These are phyloP conservation scores for Tokudaia tokunoshimensis DNA, from an alignment of 2,797 vertebrate species.

Conservation along the genomic window DNA sequence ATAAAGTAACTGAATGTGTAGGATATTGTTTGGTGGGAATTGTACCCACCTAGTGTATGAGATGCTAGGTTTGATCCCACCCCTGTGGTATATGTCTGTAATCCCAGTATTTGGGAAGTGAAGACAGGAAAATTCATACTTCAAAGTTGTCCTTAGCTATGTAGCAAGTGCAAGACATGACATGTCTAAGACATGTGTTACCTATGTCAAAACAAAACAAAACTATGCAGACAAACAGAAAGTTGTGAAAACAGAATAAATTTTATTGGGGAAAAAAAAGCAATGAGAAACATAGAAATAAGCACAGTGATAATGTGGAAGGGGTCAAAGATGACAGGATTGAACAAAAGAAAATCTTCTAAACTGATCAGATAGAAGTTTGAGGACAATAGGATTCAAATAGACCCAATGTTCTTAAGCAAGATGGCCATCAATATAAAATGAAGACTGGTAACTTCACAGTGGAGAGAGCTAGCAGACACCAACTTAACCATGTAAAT, in stretches of 20 bases:
- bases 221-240: neutral
- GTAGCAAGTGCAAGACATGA: neutral
- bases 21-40: neutral
- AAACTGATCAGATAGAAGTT: neutral
- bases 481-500: neutral
- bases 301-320: neutral
- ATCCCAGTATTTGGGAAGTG: neutral
- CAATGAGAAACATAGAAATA: neutral
- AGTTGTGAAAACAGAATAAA: slow-evolving; percentile 1
- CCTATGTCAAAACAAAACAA: neutral
- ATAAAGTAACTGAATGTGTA: neutral
- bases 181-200: neutral
- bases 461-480: neutral
- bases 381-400: neutral
- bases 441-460: neutral
- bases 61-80: neutral
- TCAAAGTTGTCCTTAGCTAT: neutral
- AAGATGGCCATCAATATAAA: neutral
- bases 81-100: neutral
- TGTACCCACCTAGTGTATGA: neutral
- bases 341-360: neutral
- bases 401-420: neutral
- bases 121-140: neutral
- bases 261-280: slow-evolving; percentile 13
- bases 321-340: neutral